A percentile compares a stretch with the other conserved stretches of the same genome.
Conservation (phyloP, 2,888 invertebrate genomes). For the Ennomos quercinarius region DNA sequence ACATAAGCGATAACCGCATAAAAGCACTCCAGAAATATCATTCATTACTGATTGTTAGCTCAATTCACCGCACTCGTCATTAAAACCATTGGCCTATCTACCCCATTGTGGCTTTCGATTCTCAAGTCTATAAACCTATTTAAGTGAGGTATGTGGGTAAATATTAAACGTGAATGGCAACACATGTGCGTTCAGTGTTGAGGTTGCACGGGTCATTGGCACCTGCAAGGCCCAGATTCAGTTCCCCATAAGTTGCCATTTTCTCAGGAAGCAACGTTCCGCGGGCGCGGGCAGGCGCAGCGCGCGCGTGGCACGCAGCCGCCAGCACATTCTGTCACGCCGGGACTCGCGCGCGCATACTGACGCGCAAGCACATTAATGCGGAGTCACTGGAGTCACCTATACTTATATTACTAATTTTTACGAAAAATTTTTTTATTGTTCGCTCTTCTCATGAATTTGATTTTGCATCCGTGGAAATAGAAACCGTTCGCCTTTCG, state of each 20-base stretch:
- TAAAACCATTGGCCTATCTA: slow-evolving; percentile 56
- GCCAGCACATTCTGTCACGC: slow-evolving; percentile 61
- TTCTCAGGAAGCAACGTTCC: slow-evolving; percentile 75
- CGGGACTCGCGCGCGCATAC: slow-evolving; percentile 76
- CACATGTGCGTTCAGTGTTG: slow-evolving; percentile 69
- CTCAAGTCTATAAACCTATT: slow-evolving; percentile 66
- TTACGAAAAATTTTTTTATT: slow-evolving; percentile 64
- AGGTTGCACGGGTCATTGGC: slow-evolving; percentile 77
- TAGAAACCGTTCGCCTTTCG: slow-evolving; percentile 34
- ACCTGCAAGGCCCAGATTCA: slow-evolving; percentile 79
- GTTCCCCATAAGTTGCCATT: slow-evolving; percentile 83
- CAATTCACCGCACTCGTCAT: slow-evolving; percentile 53
- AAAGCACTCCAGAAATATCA: slow-evolving; percentile 30
- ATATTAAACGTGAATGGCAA: slow-evolving; percentile 74
- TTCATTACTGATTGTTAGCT: slow-evolving; percentile 43
- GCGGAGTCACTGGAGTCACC: slow-evolving; percentile 69
- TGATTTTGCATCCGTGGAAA: slow-evolving; percentile 46
- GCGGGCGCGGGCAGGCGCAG: slow-evolving; percentile 42
- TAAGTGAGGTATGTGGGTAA: slow-evolving; percentile 64
- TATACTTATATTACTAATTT: slow-evolving; percentile 55
- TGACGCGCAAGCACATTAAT: slow-evolving; percentile 77
- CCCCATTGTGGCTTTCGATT: slow-evolving; percentile 63
- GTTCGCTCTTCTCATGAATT: slow-evolving; percentile 55
- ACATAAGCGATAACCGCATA: slow-evolving; percentile 24
- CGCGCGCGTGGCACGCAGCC: slow-evolving; percentile 53